A percentile compares a stretch with the other conserved stretches of the same genome.
Evolutionary conservation across 2,888 invertebrate genomes (phyloP).

Genomic region (Rugalucina vietnamica): DNA sequence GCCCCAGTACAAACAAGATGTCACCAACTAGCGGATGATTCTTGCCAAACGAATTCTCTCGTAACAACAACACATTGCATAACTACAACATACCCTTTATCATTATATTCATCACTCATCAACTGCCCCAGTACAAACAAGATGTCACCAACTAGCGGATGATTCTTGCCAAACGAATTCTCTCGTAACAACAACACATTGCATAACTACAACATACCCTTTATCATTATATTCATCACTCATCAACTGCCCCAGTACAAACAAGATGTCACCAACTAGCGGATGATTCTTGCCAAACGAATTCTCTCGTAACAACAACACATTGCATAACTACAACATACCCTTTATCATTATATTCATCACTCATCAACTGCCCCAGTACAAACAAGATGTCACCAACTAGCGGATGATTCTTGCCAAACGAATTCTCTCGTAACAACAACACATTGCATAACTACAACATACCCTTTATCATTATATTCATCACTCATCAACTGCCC

Average conservation of each 20-base stretch:
- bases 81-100: constrained; percentile 66
- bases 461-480: constrained; percentile 70
- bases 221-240: constrained; percentile 63
- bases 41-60: constrained; percentile 78
- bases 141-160: constrained; percentile 78
- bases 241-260: constrained; percentile 73
- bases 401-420: constrained; percentile 75
- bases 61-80: constrained; percentile 67
- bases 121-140: constrained; percentile 73
- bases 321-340: constrained; percentile 63
- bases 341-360: constrained; percentile 69
- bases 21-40: constrained; percentile 78
- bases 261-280: constrained; percentile 75
- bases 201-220: constrained; percentile 66
- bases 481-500: constrained; percentile 70
- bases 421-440: constrained; percentile 73
- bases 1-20: constrained; percentile 73
- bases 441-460: constrained; percentile 63
- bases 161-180: constrained; percentile 77
- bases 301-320: constrained; percentile 68
- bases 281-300: constrained; percentile 79
- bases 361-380: constrained; percentile 72
- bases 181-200: constrained; percentile 70
- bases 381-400: constrained; percentile 77
- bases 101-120: constrained; percentile 64